Percentiles rank a stretch among this genome's conserved stretches.
These are phyloP conservation scores for Petrolisthes manimaculis DNA, from an alignment of 2,888 invertebrate genomes.

Conservation along the genomic window DNA sequence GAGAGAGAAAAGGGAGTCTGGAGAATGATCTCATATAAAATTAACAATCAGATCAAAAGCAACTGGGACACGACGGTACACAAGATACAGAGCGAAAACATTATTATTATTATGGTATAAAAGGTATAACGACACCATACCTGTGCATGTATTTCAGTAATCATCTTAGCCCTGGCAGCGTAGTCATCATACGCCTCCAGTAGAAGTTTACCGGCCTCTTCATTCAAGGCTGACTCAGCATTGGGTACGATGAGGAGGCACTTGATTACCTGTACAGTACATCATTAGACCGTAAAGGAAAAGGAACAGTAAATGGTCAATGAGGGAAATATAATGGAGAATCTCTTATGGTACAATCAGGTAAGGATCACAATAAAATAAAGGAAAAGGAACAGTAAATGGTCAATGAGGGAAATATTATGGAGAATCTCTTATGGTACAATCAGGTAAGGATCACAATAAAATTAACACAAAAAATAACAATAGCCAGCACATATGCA, in stretches of 20 bases:
- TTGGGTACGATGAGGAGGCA: conserved; percentile 97
- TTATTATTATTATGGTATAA: background rate
- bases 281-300: too few species aligned
- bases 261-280: conserved; percentile 80
- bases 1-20: too few species aligned
- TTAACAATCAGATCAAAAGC: too few species aligned
- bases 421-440: too few species aligned
- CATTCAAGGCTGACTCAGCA: conserved; percentile 96
- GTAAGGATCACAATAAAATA: background rate
- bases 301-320: too few species aligned
- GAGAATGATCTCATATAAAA: too few species aligned
- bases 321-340: too few species aligned
- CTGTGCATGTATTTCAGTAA: conserved; percentile 89
- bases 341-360: too few species aligned
- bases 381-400: too few species aligned
- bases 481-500: too few species aligned
- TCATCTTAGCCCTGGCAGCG: conserved; percentile 87
- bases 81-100: background rate
- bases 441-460: background rate
- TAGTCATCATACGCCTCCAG: conserved; percentile 94
- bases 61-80: too few species aligned
- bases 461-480: background rate
- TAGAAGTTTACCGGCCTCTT: conserved; percentile 94
- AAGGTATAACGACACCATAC: conserved; percentile 67
- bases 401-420: too few species aligned